phyloP scores from a whole-genome alignment of 2,113 vertebrate genomes.

The Halcyon malimbica region DNA sequence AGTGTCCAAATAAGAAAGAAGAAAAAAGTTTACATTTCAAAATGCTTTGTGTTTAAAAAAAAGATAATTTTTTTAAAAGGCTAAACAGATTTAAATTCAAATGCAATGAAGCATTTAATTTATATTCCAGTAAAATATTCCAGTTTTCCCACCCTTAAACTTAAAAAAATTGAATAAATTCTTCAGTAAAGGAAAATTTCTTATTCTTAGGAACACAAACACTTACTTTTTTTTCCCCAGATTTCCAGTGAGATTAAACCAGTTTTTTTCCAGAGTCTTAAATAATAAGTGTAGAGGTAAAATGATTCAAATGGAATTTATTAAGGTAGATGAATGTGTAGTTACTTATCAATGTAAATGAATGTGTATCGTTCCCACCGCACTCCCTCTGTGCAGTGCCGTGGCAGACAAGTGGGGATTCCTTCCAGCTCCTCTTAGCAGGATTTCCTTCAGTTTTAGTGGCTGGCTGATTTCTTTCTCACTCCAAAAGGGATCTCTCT shows the following conservation, averaged over 20 bases:
- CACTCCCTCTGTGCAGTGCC: accelerated
- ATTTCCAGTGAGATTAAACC: neutral
- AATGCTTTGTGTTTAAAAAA: neutral
- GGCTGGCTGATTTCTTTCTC: neutral
- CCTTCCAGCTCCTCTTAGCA: neutral
- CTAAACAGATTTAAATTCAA: neutral
- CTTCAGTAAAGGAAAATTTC: neutral
- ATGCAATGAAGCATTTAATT: neutral
- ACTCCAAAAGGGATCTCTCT: neutral
- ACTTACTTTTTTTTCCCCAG: no score
- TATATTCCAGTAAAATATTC: neutral
- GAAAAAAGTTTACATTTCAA: neutral
- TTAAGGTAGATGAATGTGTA: neutral
- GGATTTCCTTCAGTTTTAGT: neutral
- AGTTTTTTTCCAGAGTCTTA: neutral
- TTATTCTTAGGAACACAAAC: neutral
- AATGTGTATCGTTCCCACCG: accelerated
- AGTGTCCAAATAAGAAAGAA: neutral
- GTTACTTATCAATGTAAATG: neutral
- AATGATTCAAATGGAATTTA: neutral
- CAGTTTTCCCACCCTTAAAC: neutral
- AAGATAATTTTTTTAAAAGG: neutral
- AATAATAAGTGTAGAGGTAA: neutral
- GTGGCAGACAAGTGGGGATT: neutral
- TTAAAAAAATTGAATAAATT: neutral